A percentile compares a stretch with the other conserved stretches of the same genome.
phyloP scores from a whole-genome alignment of 2,888 invertebrate species.

The Caenorhabditis zanzibari region DNA sequence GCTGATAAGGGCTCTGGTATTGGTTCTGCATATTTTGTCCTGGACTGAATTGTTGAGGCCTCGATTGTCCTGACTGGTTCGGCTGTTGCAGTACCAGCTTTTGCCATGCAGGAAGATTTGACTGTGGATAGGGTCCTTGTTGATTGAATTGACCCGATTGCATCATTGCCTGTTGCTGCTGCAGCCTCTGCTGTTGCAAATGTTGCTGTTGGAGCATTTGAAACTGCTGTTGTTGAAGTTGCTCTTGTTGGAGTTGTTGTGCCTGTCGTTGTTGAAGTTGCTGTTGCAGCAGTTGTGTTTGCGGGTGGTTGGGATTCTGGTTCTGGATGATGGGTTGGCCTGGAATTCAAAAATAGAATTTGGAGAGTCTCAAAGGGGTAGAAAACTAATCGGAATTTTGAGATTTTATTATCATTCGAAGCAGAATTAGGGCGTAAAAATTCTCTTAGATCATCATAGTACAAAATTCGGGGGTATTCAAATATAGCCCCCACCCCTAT shows the following conservation, averaged over 20 bases:
- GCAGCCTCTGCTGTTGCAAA: conserved; percentile 1
- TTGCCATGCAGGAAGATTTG: neutral
- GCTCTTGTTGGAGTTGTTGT: conserved; percentile 2
- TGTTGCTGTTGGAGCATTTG: conserved; percentile 19
- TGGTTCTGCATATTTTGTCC: no score
- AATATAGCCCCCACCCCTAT: no score
- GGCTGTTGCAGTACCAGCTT: neutral
- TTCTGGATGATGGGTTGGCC: conserved; percentile 30
- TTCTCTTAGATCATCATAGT: no score
- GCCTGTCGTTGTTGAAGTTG: conserved; percentile 4
- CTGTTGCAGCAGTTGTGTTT: conserved; percentile 6
- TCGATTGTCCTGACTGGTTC: neutral
- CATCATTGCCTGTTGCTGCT: conserved; percentile 1
- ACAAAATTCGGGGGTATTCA: no score
- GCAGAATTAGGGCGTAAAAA: no score
- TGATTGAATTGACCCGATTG: neutral
- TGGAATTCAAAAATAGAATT: conserved; percentile 11
- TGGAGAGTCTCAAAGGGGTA: no score
- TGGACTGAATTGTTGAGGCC: no score
- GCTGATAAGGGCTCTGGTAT: no score
- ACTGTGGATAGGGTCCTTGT: neutral
- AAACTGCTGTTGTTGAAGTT: conserved; percentile 18
- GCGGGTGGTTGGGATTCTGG: conserved; percentile 42
- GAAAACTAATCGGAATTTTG: no score
- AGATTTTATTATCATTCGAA: no score